Conservation (phyloP, 2,113 vertebrate genomes). For the Passer domesticus region DNA sequence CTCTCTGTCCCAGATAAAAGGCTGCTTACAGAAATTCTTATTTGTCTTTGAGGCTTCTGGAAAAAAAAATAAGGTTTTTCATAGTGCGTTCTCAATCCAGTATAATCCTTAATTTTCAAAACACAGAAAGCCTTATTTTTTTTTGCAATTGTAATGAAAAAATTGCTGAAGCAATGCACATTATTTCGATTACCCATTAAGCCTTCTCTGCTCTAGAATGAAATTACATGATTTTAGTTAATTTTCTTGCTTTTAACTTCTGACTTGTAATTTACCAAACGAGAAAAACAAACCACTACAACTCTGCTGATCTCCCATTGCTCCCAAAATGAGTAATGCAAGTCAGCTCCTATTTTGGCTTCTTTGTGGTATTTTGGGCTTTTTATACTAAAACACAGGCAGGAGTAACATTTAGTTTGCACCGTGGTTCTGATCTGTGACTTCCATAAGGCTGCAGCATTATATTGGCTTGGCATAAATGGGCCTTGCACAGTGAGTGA, state of each 20-base stretch:
- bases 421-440: neutral
- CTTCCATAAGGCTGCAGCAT: neutral
- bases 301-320: neutral
- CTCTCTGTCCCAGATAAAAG: neutral
- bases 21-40: neutral
- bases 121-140: neutral
- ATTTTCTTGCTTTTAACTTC: conserved; percentile 24
- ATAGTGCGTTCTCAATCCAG: neutral
- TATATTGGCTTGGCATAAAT: neutral
- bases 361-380: neutral
- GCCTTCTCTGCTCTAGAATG: neutral
- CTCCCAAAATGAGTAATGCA: neutral
- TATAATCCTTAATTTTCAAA: conserved; percentile 45
- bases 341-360: neutral
- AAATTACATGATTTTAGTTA: neutral
- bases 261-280: neutral
- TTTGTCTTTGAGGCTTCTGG: neutral
- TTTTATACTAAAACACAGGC: neutral
- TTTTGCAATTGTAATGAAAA: conserved; percentile 24
- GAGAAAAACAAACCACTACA: neutral
- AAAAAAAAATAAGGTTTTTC: neutral
- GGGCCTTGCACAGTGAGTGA: neutral
- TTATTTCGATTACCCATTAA: neutral
- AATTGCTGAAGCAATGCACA: conserved; percentile 4
- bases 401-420: neutral